These are phyloP conservation scores for Gymnoscelis rufifasciata DNA, from an alignment of 2,888 invertebrate species.

Conservation along the genomic window DNA sequence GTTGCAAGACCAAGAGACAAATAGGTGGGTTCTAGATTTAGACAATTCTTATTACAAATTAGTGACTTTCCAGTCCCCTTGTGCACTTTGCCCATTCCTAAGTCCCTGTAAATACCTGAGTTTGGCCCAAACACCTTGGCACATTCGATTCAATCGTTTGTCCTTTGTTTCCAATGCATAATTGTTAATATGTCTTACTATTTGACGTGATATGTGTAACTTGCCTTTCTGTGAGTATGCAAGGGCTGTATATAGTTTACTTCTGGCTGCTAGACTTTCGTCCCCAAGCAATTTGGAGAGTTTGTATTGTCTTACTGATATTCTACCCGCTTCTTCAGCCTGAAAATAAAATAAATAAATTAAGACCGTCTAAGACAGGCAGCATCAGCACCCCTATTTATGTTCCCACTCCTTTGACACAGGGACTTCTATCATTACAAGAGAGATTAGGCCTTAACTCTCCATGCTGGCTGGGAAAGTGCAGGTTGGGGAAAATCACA, in stretches of 20 bases:
- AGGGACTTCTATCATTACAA: no score
- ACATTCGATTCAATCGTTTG: conserved; percentile 86
- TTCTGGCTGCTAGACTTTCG: conserved; percentile 87
- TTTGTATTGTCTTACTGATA: conserved; percentile 89
- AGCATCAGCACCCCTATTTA: no score
- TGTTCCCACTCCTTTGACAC: no score
- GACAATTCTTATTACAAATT: neutral
- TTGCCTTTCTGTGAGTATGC: conserved; percentile 91
- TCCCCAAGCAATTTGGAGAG: conserved; percentile 90
- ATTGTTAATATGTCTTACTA: conserved; percentile 72
- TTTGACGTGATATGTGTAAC: conserved; percentile 80
- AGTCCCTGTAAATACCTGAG: conserved; percentile 78
- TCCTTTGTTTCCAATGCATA: conserved; percentile 76
- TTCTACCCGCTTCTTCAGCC: conserved; percentile 93
- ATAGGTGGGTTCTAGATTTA: neutral
- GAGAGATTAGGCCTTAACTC: no score
- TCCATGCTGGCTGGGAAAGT: no score
- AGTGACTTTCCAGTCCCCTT: conserved; percentile 8
- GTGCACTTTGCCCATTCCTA: conserved; percentile 28
- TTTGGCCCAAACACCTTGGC: conserved; percentile 92
- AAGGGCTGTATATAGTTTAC: conserved; percentile 91
- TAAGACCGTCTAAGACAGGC: no score
- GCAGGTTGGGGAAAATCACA: no score
- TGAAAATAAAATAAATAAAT: no score
- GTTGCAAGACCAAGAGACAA: neutral